These are phyloP conservation scores for Rambutsinella grinnellia DNA, from an alignment of 2,888 invertebrate species.

Conservation along the genomic window DNA sequence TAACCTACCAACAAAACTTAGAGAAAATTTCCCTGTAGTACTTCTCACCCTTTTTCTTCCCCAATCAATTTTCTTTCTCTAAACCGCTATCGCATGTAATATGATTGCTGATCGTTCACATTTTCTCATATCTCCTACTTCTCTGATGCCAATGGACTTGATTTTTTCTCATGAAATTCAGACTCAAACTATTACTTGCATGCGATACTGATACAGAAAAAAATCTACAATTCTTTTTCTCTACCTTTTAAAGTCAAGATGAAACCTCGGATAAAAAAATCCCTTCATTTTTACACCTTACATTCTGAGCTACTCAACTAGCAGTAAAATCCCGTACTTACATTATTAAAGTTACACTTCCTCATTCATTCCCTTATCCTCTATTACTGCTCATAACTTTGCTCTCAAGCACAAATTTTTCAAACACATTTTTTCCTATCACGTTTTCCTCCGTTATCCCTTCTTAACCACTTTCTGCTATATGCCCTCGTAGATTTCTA, in stretches of 20 bases:
- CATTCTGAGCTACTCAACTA: neutral
- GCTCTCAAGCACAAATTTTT: neutral
- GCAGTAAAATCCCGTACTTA: neutral
- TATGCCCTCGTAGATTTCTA: neutral
- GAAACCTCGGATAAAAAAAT: too few species aligned
- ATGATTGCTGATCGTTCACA: neutral
- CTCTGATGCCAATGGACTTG: slow-evolving; percentile 8
- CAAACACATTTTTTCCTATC: neutral
- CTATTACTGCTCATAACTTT: neutral
- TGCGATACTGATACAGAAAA: neutral
- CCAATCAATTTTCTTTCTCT: neutral
- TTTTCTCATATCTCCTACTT: neutral
- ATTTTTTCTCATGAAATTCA: neutral
- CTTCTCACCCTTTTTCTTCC: neutral
- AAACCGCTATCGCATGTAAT: neutral
- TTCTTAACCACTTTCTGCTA: neutral
- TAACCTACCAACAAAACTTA: too few species aligned
- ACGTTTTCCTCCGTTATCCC: neutral
- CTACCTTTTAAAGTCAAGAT: too few species aligned
- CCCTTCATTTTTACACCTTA: neutral
- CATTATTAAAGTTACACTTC: neutral
- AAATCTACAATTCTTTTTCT: neutral
- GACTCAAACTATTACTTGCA: neutral
- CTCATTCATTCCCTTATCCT: neutral
- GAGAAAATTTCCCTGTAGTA: too few species aligned